These are phyloP conservation scores for Sebastes umbrosus DNA, from an alignment of 2,797 vertebrate genomes.

Conservation along the genomic window DNA sequence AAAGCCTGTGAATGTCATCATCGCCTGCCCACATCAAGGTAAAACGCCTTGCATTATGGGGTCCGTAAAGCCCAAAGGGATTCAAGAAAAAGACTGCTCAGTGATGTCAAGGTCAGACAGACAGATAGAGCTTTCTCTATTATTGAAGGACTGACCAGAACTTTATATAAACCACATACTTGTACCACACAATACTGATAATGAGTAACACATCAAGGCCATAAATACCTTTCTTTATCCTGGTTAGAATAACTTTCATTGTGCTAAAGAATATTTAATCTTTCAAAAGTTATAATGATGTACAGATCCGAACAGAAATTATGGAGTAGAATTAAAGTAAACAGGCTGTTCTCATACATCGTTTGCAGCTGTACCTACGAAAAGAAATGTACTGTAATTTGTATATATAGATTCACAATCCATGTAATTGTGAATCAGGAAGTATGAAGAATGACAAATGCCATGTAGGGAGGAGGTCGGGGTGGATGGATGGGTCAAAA, in stretches of 20 bases:
- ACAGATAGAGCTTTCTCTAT: conserved; percentile 5
- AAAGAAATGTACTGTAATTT: too few species aligned
- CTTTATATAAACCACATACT: background rate
- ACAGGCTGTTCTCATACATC: too few species aligned
- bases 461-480: too few species aligned
- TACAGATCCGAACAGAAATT: background rate
- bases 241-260: background rate
- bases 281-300: background rate
- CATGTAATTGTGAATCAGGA: too few species aligned
- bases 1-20: conserved; percentile 62
- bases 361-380: too few species aligned
- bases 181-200: background rate
- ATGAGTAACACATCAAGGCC: background rate
- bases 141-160: background rate
- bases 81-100: conserved; percentile 8
- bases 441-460: too few species aligned
- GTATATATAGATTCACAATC: too few species aligned
- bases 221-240: background rate
- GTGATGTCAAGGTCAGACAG: conserved; percentile 47
- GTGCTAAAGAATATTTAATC: background rate
- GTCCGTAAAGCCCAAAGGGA: conserved; percentile 34
- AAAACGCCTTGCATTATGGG: conserved; percentile 27
- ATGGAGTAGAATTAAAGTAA: background rate
- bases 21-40: conserved; percentile 17
- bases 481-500: too few species aligned